A percentile compares a stretch with the other conserved stretches of the same genome.
Conservation (phyloP, 37 sponge, comb jelly and placozoan species). For the Amphimedon queenslandica region DNA sequence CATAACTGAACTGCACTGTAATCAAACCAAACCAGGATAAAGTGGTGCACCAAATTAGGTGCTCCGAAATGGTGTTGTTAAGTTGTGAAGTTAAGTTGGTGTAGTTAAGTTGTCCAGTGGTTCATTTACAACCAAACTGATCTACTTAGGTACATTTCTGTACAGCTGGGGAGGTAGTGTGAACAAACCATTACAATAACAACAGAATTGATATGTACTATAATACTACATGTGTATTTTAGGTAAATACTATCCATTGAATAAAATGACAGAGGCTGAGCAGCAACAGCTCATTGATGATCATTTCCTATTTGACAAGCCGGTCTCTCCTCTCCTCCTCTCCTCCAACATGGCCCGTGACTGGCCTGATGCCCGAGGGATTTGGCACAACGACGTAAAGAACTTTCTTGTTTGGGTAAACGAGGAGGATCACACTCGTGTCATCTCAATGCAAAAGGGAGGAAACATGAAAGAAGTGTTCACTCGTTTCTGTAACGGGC, state of each 20-base stretch:
- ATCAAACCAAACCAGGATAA: too few species aligned
- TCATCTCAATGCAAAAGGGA: slow-evolving; percentile 84
- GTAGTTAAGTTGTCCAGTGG: too few species aligned
- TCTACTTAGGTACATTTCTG: too few species aligned
- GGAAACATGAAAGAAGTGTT: slow-evolving; percentile 78
- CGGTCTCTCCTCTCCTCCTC: slow-evolving; percentile 25
- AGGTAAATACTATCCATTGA: slow-evolving; percentile 71
- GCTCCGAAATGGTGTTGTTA: too few species aligned
- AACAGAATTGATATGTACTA: too few species aligned
- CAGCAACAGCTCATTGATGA: slow-evolving; percentile 69
- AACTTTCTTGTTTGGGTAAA: slow-evolving; percentile 80
- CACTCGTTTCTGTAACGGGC: slow-evolving; percentile 41
- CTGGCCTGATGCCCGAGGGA: slow-evolving; percentile 75
- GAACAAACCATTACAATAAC: too few species aligned
- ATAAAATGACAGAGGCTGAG: slow-evolving; percentile 51
- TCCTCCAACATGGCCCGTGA: slow-evolving; percentile 45
- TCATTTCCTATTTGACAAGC: slow-evolving; percentile 65
- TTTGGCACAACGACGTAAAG: slow-evolving; percentile 61
- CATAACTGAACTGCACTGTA: too few species aligned
- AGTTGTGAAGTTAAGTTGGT: too few species aligned
- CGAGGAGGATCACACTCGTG: slow-evolving; percentile 82
- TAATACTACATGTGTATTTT: slow-evolving; percentile 4
- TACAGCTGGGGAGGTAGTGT: too few species aligned
- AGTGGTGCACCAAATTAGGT: too few species aligned
- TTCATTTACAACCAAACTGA: too few species aligned